phyloP scores from a whole-genome alignment of 2,797 vertebrate genomes.

The Fistularia commersonii region DNA sequence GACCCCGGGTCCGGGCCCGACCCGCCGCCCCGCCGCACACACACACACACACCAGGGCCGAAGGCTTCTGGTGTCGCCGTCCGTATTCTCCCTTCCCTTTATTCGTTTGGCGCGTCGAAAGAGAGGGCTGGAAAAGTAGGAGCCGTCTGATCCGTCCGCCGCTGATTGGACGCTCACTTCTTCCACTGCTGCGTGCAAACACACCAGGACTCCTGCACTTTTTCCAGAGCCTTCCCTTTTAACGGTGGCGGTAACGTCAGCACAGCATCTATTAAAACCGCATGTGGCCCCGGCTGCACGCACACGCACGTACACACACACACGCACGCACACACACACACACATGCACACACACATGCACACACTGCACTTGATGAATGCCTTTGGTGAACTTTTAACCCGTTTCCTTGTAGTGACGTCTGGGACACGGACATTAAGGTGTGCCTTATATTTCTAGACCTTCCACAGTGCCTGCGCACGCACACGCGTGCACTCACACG shows the following conservation, averaged over 20 bases:
- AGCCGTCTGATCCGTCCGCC: slow-evolving; percentile 42
- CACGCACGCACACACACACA: slow-evolving; percentile 18
- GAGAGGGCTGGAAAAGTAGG: slow-evolving; percentile 34
- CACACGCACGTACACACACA: slow-evolving; percentile 29
- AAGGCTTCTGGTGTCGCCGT: no score
- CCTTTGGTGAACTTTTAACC: slow-evolving; percentile 69
- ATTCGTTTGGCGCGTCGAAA: slow-evolving; percentile 8
- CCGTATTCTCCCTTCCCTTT: no score
- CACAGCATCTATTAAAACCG: slow-evolving; percentile 68
- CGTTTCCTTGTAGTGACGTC: slow-evolving; percentile 42
- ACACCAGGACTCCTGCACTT: slow-evolving; percentile 57
- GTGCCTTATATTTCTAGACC: slow-evolving; percentile 2
- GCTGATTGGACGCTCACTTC: slow-evolving; percentile 60
- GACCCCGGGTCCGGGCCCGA: no score
- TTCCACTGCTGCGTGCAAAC: slow-evolving; percentile 63
- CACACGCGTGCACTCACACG: no score
- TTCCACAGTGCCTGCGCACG: no score
- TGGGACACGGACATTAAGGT: slow-evolving; percentile 23
- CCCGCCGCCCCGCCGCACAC: no score
- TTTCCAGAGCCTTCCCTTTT: slow-evolving; percentile 61
- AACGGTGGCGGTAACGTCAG: slow-evolving; percentile 61
- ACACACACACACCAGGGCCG: no score
- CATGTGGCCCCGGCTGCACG: slow-evolving; percentile 51
- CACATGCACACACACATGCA: slow-evolving; percentile 12
- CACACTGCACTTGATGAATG: slow-evolving; percentile 22